These are phyloP conservation scores for Pygathrix nemaeus DNA, from an alignment of 2,113 vertebrate species.

Conservation along the genomic window DNA sequence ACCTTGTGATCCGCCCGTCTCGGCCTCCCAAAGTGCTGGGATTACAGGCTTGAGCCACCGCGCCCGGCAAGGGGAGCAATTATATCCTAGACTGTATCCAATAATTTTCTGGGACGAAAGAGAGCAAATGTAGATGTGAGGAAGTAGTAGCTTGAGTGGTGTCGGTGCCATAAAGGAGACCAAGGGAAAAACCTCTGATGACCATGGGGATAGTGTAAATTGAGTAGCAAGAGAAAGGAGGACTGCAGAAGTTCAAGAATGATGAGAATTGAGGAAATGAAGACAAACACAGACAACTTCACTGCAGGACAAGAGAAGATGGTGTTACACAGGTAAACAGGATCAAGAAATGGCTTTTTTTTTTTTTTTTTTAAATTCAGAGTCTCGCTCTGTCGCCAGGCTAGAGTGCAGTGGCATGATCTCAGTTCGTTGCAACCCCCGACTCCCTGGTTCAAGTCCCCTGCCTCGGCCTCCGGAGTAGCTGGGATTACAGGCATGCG, in stretches of 20 bases:
- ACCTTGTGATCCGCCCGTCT: too few species aligned
- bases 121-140: not conserved
- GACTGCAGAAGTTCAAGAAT: not conserved
- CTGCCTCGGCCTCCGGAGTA: too few species aligned
- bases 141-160: not conserved
- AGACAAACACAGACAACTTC: not conserved
- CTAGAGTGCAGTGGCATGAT: too few species aligned
- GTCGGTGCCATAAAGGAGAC: not conserved
- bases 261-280: not conserved
- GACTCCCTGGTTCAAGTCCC: too few species aligned
- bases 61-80: too few species aligned
- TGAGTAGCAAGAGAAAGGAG: not conserved
- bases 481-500: too few species aligned
- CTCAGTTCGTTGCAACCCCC: too few species aligned
- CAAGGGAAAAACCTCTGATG: not conserved
- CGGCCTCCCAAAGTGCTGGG: too few species aligned
- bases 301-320: not conserved
- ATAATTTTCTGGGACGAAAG: not conserved
- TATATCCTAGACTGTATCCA: not conserved
- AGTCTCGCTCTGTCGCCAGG: too few species aligned
- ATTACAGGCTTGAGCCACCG: too few species aligned
- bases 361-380: not conserved
- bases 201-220: not conserved
- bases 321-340: not conserved
- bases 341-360: not conserved